Conservation (phyloP, 2,888 invertebrate species). For the Lutraria lutraria region DNA sequence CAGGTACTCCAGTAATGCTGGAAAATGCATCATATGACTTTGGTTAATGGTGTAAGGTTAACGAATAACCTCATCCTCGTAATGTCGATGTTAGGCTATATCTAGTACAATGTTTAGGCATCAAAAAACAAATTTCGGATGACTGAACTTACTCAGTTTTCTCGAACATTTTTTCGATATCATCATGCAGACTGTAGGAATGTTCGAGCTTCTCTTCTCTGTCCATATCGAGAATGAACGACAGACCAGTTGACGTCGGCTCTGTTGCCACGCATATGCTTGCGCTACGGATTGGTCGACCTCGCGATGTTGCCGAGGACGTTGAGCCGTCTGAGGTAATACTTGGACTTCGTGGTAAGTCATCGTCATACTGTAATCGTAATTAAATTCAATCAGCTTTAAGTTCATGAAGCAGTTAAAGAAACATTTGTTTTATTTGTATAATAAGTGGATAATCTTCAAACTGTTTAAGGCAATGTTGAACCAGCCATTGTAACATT, state of each 20-base stretch:
- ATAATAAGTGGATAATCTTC: too few species aligned
- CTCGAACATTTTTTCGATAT: slow-evolving; percentile 70
- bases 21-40: too few species aligned
- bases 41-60: too few species aligned
- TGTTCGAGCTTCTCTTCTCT: slow-evolving; percentile 58
- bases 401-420: too few species aligned
- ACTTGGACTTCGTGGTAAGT: slow-evolving; percentile 30
- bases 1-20: too few species aligned
- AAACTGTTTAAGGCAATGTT: too few species aligned
- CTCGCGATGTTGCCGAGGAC: neutral
- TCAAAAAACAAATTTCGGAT: too few species aligned
- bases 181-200: slow-evolving; percentile 60
- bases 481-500: too few species aligned
- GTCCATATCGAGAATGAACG: slow-evolving; percentile 67
- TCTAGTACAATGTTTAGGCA: too few species aligned
- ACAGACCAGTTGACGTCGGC: slow-evolving; percentile 60
- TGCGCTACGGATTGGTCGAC: slow-evolving; percentile 50
- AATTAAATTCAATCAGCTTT: neutral
- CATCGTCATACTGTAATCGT: slow-evolving; percentile 35
- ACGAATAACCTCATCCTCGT: too few species aligned
- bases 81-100: too few species aligned
- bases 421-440: too few species aligned
- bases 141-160: slow-evolving; percentile 42
- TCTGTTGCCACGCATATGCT: slow-evolving; percentile 60
- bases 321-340: slow-evolving; percentile 6